Evolutionary conservation across 2,888 invertebrate genomes (phyloP).

Genomic region (Cephus pulcher): DNA sequence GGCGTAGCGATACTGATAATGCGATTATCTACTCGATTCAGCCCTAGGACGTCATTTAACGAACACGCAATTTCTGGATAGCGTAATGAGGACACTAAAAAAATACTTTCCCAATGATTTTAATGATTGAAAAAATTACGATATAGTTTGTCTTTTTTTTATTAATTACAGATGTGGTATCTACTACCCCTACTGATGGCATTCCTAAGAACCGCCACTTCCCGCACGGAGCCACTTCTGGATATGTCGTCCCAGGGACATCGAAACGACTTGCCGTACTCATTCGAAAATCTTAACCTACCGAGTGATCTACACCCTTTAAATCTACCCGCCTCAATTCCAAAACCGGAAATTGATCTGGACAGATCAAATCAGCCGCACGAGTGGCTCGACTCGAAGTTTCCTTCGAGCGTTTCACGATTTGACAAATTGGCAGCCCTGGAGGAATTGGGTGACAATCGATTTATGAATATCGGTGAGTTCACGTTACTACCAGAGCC

Average conservation of each 20-base stretch:
- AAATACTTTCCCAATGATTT: not conserved
- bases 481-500: not conserved
- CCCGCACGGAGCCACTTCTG: not conserved
- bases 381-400: not conserved
- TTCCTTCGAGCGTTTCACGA: not conserved
- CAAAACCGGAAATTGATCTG: not conserved
- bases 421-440: not conserved
- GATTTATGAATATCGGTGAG: not conserved
- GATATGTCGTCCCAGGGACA: not conserved
- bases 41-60: not conserved
- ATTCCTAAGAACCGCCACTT: not conserved
- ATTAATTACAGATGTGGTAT: not conserved
- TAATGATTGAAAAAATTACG: not conserved
- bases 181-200: not conserved
- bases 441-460: not conserved
- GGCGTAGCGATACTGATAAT: not conserved
- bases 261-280: not conserved
- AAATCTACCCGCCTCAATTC: not conserved
- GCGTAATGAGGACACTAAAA: not conserved
- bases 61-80: not conserved
- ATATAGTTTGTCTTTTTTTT: not conserved
- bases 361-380: not conserved
- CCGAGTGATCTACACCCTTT: not conserved
- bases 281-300: not conserved
- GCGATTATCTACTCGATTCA: not conserved